Evolutionary conservation across 37 sponge, comb jelly and placozoan species (phyloP).

Genomic region (Diacarnus erythraeanus): DNA sequence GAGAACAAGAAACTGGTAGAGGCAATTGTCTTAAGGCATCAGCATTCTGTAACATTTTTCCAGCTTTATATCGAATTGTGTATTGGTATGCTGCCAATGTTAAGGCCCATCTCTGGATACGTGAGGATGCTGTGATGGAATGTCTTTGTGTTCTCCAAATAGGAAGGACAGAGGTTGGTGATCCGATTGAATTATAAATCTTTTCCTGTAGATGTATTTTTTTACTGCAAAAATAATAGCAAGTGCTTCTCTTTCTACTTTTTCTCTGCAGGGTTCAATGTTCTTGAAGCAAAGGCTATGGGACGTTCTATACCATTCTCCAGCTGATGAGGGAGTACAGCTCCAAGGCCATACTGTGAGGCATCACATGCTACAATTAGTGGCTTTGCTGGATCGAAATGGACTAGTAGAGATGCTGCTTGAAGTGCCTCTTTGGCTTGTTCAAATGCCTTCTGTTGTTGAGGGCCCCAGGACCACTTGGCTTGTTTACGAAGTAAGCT

Average conservation of each 20-base stretch:
- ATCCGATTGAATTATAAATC: slow-evolving; percentile 7
- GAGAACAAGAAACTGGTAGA: not conserved
- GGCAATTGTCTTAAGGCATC: too few species aligned
- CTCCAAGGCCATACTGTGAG: slow-evolving; percentile 37
- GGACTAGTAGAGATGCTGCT: slow-evolving; percentile 11
- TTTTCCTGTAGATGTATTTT: not conserved
- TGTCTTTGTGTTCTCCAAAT: slow-evolving; percentile 15
- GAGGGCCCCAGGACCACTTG: slow-evolving; percentile 19
- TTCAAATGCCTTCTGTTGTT: slow-evolving; percentile 42
- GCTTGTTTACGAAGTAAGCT: slow-evolving; percentile 8
- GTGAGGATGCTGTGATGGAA: slow-evolving; percentile 2
- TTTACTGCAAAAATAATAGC: slow-evolving; percentile 18
- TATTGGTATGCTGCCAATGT: not conserved
- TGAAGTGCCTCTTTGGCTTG: slow-evolving; percentile 33
- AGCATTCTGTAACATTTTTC: too few species aligned
- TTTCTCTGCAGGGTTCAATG: not conserved
- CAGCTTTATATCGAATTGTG: slow-evolving; percentile 5
- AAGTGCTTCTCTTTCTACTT: slow-evolving; percentile 3
- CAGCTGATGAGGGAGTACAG: slow-evolving; percentile 27
- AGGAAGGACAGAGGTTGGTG: slow-evolving; percentile 2
- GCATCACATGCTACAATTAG: slow-evolving; percentile 45
- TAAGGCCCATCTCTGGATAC: slow-evolving; percentile 8
- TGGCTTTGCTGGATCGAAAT: slow-evolving; percentile 30
- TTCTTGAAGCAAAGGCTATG: slow-evolving; percentile 1
- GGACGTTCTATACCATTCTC: not conserved